A percentile compares a stretch with the other conserved stretches of the same genome.
These are phyloP conservation scores for Rhinella marina DNA, from an alignment of 2,797 vertebrate species.

Conservation along the genomic window DNA sequence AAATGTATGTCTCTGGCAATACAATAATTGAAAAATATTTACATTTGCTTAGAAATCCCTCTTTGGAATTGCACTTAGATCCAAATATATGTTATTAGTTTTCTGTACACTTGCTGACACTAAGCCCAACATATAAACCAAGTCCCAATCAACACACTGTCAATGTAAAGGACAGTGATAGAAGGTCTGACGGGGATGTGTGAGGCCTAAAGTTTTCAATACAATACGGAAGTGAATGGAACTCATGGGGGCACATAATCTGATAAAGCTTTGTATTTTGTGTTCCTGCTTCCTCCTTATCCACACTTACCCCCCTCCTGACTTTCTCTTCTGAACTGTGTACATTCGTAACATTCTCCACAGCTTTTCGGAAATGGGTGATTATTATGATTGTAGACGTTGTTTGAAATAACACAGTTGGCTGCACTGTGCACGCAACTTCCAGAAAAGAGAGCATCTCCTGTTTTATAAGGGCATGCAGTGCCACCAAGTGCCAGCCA, in stretches of 20 bases:
- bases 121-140: background rate
- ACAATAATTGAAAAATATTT: too few relatives aligned
- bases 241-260: conserved; percentile 27
- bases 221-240: conserved; percentile 24
- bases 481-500: conserved; percentile 55
- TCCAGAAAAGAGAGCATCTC: conserved; percentile 9
- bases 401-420: conserved; percentile 56
- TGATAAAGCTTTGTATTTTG: conserved; percentile 47
- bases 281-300: conserved; percentile 48
- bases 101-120: background rate
- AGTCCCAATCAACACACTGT: background rate
- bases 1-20: too few relatives aligned
- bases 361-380: conserved; percentile 58
- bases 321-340: conserved; percentile 21
- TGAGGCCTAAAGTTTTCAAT: conserved; percentile 5
- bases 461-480: conserved; percentile 49
- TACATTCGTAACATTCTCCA: conserved; percentile 57
- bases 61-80: too few relatives aligned
- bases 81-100: too few relatives aligned
- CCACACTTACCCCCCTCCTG: background rate
- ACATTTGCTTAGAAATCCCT: too few relatives aligned
- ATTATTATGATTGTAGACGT: conserved; percentile 59
- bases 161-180: background rate
- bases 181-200: background rate
- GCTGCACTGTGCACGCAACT: conserved; percentile 49